Conservation (phyloP, 2,888 invertebrate species). For the Arctia plantaginis region DNA sequence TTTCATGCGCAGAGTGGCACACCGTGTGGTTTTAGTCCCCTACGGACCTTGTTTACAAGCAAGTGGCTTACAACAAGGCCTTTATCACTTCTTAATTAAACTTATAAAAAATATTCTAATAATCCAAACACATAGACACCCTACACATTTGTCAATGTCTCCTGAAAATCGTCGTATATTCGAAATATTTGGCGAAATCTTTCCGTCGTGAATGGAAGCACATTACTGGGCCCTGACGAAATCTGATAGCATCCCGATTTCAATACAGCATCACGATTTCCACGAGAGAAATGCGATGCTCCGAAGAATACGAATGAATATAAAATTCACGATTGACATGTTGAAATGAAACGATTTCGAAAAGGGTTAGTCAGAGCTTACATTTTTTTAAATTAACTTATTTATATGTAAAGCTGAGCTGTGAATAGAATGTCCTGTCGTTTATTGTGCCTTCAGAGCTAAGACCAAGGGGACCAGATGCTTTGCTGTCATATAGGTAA, state of each 20-base stretch:
- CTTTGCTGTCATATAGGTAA: not conserved
- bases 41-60: too few species aligned
- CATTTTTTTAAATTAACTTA: slow-evolving; percentile 26
- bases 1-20: too few species aligned
- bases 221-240: slow-evolving; percentile 33
- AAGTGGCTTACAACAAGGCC: too few species aligned
- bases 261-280: slow-evolving; percentile 37
- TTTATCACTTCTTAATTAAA: not conserved
- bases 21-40: too few species aligned
- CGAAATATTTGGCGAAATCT: slow-evolving; percentile 42
- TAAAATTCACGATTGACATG: slow-evolving; percentile 27
- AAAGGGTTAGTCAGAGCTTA: slow-evolving; percentile 19
- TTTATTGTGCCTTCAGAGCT: slow-evolving; percentile 7
- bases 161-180: slow-evolving; percentile 37
- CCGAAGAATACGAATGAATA: slow-evolving; percentile 37
- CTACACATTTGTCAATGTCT: slow-evolving; percentile 45
- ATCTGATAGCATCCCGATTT: slow-evolving; percentile 44
- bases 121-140: slow-evolving; percentile 22
- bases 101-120: not conserved
- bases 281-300: slow-evolving; percentile 24
- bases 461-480: not conserved
- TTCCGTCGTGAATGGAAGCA: slow-evolving; percentile 28
- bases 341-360: slow-evolving; percentile 23
- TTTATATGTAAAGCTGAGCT: slow-evolving; percentile 23
- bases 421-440: slow-evolving; percentile 7